Conservation (phyloP, 1,140 invertebrate genomes). For the Drosophila insularis region DNA sequence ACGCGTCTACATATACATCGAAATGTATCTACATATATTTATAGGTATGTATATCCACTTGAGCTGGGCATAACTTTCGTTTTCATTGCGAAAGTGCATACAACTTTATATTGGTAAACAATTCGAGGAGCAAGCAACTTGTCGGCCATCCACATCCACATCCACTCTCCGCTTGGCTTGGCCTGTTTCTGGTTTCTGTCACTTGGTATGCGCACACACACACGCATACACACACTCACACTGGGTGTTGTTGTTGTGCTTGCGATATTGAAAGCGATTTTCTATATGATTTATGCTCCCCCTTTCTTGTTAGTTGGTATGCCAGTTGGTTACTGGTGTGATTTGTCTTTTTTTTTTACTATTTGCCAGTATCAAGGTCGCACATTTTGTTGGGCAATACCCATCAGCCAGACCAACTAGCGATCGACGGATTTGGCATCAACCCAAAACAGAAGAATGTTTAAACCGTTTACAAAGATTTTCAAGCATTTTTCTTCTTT, state of each 20-base stretch:
- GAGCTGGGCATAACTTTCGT: slow-evolving; percentile 68
- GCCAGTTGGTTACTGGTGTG: slow-evolving; percentile 26
- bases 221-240: neutral
- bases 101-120: slow-evolving; percentile 67
- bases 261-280: slow-evolving; percentile 47
- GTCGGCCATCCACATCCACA: slow-evolving; percentile 11
- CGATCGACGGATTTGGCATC: slow-evolving; percentile 19
- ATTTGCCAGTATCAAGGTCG: slow-evolving; percentile 57
- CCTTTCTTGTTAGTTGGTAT: slow-evolving; percentile 6
- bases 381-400: slow-evolving; percentile 3
- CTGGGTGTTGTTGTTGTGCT: slow-evolving; percentile 28
- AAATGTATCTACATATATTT: neutral
- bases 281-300: slow-evolving; percentile 28
- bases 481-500: slow-evolving; percentile 1
- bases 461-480: neutral
- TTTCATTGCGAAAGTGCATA: slow-evolving; percentile 80
- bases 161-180: slow-evolving; percentile 20
- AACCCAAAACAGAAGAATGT: slow-evolving; percentile 3
- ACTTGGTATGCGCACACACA: slow-evolving; percentile 5
- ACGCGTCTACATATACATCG: slow-evolving; percentile 41
- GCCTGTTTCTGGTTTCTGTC: slow-evolving; percentile 34
- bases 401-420: neutral
- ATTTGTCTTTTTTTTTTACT: slow-evolving; percentile 2
- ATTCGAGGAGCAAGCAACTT: slow-evolving; percentile 41
- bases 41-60: slow-evolving; percentile 6